Percentiles rank a stretch among this genome's conserved stretches.
Conservation (phyloP, 1,140 invertebrate species). For the Euwallacea fornicatus region DNA sequence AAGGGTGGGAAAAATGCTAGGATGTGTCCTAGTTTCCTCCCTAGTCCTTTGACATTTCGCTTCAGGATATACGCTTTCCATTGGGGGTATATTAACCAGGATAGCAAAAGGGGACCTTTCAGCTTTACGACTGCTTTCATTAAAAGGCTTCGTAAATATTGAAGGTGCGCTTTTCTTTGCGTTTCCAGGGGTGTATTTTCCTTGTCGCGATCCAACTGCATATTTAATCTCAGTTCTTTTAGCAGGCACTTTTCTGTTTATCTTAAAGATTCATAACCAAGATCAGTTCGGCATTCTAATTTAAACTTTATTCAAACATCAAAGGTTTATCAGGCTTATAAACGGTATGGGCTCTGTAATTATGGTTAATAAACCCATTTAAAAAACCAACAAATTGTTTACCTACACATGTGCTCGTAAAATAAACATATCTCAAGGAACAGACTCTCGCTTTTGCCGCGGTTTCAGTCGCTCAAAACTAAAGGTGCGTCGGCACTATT, state of each 20-base stretch:
- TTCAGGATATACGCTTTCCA: constrained; percentile 4
- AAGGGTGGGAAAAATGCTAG: constrained; percentile 5
- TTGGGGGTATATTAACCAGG: constrained; percentile 15
- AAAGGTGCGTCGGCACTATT: constrained; percentile 13
- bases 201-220: too few relatives aligned
- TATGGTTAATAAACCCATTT: constrained; percentile 3
- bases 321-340: neutral
- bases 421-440: constrained; percentile 34
- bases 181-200: neutral
- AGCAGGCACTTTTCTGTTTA: neutral
- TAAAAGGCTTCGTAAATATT: constrained; percentile 16
- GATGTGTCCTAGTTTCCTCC: constrained; percentile 19
- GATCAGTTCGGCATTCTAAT: neutral
- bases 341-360: too few relatives aligned
- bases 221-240: neutral
- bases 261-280: neutral
- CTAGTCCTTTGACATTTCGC: constrained; percentile 22
- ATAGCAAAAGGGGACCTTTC: constrained; percentile 5
- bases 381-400: constrained; percentile 27
- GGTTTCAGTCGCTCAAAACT: constrained; percentile 21
- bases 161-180: neutral
- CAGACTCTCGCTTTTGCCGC: constrained; percentile 14
- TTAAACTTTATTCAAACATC: neutral
- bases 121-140: constrained; percentile 9
- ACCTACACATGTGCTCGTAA: constrained; percentile 20